Base-by-base conservation (phyloP, 2,888 invertebrate genomes). In the Drosophila robusta region DNA sequence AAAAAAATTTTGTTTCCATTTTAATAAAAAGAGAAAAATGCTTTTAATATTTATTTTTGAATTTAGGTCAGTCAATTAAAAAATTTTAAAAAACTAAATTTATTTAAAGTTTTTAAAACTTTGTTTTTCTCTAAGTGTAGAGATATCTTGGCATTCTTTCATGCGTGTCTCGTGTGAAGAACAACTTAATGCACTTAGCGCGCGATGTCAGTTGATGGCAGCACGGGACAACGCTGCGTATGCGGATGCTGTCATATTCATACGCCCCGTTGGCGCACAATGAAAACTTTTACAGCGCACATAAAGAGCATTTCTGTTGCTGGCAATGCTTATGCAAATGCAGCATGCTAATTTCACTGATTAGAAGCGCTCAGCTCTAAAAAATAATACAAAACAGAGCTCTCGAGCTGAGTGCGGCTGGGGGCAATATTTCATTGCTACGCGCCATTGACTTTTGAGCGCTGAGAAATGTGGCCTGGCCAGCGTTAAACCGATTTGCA, bases 141-240 rank as follows among this genome's bases (percentile, higher is more conserved):
- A 64, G 71, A 66, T 66, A 61, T 60, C 60, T 54, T 76, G 42
- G 56, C 39, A 75, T 75, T 76, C 60, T 77, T 75, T 69, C 69
- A 63, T 70, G 75, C 66, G 70, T 80, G 67, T 75, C 60, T 72
- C 60, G 78, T 78, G 77, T 65, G 86, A 74, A 78, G 79, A 90
- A 91, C 91, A 91, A 90, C 90, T 91, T 91, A 91, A 91, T 91
- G 91, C 91, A 91, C 91, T 91, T 91, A 91, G 89, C 71, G 84
- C 64, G 58, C 65, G 55, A 49, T 87, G 85, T 87, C 80, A 65
- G 61, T 47, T 50, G 69, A 75, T 67, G 62, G 70, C 16, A 38
- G 49, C 45, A 32, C 32, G 46, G n/a, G 44, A 52, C 46, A 68
- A 57, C 57, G 58, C 54, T 57, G 78, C 76, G 71, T 66, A 79